Evolutionary conservation across 2,113 vertebrate genomes (phyloP), one percentile per base, ranked within the genome.

Genomic region (Zapus hudsonius): DNA sequence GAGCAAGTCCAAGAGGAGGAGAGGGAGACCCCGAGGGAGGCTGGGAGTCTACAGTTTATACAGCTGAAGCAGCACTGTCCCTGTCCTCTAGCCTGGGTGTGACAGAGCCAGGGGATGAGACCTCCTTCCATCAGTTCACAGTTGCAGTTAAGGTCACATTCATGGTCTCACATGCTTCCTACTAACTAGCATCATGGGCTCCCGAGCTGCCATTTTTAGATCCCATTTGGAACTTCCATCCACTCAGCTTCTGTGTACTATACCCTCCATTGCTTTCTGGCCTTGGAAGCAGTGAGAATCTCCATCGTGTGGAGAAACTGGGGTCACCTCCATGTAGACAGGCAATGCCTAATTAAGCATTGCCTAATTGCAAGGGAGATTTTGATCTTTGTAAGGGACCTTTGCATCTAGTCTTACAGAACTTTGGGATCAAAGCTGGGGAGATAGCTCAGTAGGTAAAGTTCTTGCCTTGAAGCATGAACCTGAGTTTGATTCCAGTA

Each of bases 21-120:
- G 44, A 13, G 69, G 47, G 29, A n/a, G 57, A 25, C 16, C 0
- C 0, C 13, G 19, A 16, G 55, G 52, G 36, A 31, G 61, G 19
- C 23, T 12, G 17, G 13, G 22, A 0, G 25, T 0, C 0, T 44
- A 31, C 22, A 0, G 57, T 12, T 15, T 0, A 0, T 44, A 31
- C 22, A 0, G 57, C 9, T 15, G 23, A 44, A 64, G 47, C 8
- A 2, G 13, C 2, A 4, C 67, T 52, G 52, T 13, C 52, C 52
- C 52, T 2, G 11, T 52, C 52, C 52, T 23, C 52, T 27, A 8
- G 27, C 7, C 23, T 8, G 33, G 4, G 44, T 12, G 13, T 36
- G 42, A 40, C 63, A 16, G 80, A 40, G 33, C 29, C 63, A 31
- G 40, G 20, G 33, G 4, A 15, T 2, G n/a, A 70, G n/a, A 16